Conservation (phyloP, 2,797 vertebrate species). For the Tamandua tetradactyla region DNA sequence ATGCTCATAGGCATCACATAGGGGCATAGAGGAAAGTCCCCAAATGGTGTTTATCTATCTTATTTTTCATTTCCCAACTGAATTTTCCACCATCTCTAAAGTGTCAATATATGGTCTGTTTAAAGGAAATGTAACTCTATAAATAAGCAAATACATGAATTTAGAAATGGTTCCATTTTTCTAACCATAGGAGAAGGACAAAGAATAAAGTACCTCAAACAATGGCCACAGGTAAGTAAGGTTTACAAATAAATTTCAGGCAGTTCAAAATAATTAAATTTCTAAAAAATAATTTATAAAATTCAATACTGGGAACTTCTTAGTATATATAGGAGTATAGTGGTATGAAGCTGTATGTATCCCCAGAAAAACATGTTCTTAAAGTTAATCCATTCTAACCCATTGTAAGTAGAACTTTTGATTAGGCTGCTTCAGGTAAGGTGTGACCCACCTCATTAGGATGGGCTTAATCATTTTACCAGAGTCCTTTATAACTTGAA, state of each 20-base stretch:
- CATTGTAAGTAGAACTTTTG: too few relatives aligned
- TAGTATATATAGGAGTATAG: not conserved
- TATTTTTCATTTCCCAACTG: not conserved
- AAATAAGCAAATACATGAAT: slow-evolving; percentile 11
- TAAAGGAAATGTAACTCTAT: not conserved
- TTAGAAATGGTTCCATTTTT: not conserved
- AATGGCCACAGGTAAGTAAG: not conserved
- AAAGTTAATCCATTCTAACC: too few relatives aligned
- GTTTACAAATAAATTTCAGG: not conserved
- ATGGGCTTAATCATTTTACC: too few relatives aligned
- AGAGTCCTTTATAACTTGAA: too few relatives aligned
- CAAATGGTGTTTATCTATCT: not conserved
- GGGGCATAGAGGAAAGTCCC: not conserved
- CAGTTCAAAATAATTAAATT: not conserved
- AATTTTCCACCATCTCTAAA: not conserved
- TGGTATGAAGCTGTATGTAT: too few relatives aligned
- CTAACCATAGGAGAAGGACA: not conserved
- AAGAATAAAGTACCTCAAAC: not conserved
- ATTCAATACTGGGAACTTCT: not conserved
- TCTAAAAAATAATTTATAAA: not conserved
- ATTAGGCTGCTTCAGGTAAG: too few relatives aligned
- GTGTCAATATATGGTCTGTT: not conserved
- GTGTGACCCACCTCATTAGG: too few relatives aligned
- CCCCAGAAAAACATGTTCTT: too few relatives aligned
- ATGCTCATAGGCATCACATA: not conserved